Evolutionary conservation across 2,888 invertebrate species (phyloP), one percentile per base, ranked within the genome.

Genomic region (Vandiemenella viatica): DNA sequence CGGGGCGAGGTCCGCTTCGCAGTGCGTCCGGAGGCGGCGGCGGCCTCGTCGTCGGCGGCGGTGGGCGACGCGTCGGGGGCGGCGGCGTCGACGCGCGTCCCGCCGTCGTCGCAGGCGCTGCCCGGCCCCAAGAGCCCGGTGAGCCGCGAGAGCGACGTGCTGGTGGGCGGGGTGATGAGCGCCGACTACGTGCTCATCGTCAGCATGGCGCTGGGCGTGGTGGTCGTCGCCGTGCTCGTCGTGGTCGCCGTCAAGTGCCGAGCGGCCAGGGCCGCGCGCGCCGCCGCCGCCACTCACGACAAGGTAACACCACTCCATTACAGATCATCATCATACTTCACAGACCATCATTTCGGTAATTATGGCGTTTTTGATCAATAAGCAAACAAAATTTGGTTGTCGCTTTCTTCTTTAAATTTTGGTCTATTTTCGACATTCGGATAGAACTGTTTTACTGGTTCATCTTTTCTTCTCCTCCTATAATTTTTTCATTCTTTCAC

Each of bases 81-180:
- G 8, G 23, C 40, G 5, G 42, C 15, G 13, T n/a, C n/a, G n/a
- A n/a, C n/a, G n/a, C n/a, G n/a, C n/a, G n/a, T n/a, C n/a, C n/a
- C n/a, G n/a, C n/a, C n/a, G n/a, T 23, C 41, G 8, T 49, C 49
- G 7, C 20, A 16, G 7, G 37, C 44, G 2, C 26, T 37, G 15
- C 57, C 38, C 16, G 77, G 78, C 1, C 80, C 82, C 0, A 80
- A 77, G 64, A 73, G 80, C 61, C 75, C 82, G 6, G 76, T 77
- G 51, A 74, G 80, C 54, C 71, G 76, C 58, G 73, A 75, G 59
- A 73, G 71, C 32, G 50, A 37, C 20, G 23, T 45, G 44, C 70
- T 73, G 59, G 67, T 74, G 42, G 72, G 74, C 10, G 70, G 69
- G 49, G 74, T 76, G 0, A 74, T 79, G 66, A 76, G 75, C 57